Evolutionary conservation across 2,797 vertebrate genomes (phyloP).

Genomic region (Spea hammondii): DNA sequence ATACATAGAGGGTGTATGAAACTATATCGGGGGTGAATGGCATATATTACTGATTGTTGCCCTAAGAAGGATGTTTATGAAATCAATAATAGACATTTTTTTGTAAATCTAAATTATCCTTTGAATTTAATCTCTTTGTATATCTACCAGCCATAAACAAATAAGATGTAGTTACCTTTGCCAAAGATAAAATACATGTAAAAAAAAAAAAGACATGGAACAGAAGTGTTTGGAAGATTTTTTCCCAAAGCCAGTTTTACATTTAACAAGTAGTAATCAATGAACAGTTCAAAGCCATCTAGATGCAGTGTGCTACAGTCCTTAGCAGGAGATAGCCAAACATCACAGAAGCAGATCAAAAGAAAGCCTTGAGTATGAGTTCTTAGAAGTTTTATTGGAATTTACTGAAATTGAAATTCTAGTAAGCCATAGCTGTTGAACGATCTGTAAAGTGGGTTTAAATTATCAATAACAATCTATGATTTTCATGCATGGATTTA

Average conservation of each 20-base stretch:
- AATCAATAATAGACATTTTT: no score
- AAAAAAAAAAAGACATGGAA: not conserved
- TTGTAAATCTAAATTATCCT: not conserved
- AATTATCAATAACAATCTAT: not conserved
- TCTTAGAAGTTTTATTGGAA: conserved; percentile 25
- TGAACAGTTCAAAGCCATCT: conserved; percentile 39
- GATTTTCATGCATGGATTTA: not conserved
- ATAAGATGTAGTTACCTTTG: conserved; percentile 10
- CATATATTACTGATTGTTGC: no score
- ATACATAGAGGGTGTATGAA: no score
- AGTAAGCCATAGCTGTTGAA: conserved; percentile 26
- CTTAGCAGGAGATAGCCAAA: conserved; percentile 37
- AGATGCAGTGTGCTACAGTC: conserved; percentile 20
- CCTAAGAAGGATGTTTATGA: no score
- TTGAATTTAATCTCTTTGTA: conserved; percentile 1
- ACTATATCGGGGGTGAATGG: no score
- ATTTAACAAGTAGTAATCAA: conserved; percentile 41
- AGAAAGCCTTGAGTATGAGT: conserved; percentile 14
- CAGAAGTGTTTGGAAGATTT: conserved; percentile 16
- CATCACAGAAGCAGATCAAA: conserved; percentile 45
- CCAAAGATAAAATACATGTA: conserved; percentile 12
- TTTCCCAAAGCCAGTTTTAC: conserved; percentile 22
- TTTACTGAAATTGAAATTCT: conserved; percentile 18
- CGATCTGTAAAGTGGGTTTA: conserved; percentile 6
- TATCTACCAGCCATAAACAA: conserved; percentile 7